These are phyloP conservation scores for Antedon mediterranea DNA, from an alignment of 53 echinoderm and acorn worm genomes.

Conservation along the genomic window DNA sequence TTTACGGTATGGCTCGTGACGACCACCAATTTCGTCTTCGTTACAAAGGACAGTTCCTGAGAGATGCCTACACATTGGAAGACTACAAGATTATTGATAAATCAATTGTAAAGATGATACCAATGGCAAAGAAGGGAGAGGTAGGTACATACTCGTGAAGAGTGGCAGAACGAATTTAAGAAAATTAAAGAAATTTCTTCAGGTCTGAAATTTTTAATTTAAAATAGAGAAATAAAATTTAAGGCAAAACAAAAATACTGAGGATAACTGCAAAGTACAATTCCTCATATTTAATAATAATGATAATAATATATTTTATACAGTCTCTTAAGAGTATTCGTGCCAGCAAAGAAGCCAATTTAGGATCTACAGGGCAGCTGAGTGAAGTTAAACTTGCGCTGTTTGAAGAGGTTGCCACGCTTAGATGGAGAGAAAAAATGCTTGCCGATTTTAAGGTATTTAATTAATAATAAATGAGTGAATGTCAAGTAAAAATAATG, in stretches of 20 bases:
- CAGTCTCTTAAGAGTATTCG: constrained; percentile 60
- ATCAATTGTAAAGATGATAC: constrained; percentile 84
- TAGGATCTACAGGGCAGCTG: constrained; percentile 55
- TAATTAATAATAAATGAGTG: too few species aligned
- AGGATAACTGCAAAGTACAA: too few species aligned
- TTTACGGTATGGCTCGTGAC: constrained; percentile 80
- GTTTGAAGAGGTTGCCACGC: constrained; percentile 54
- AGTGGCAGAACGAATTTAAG: background rate
- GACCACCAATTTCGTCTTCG: constrained; percentile 87
- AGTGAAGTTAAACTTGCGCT: constrained; percentile 58
- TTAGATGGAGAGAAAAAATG: constrained; percentile 81
- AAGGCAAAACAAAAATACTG: background rate
- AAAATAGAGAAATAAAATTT: background rate
- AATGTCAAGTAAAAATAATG: too few species aligned
- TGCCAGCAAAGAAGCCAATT: constrained; percentile 17
- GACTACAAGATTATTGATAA: constrained; percentile 85
- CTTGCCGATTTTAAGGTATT: constrained; percentile 76
- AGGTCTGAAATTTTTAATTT: too few species aligned
- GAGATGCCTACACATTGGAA: constrained; percentile 87
- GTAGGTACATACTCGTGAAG: constrained; percentile 10
- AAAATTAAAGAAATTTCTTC: too few species aligned
- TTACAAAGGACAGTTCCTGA: constrained; percentile 83
- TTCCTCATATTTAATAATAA: background rate
- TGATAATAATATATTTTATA: background rate
- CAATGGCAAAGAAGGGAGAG: constrained; percentile 80